Evolutionary conservation across 2,113 vertebrate genomes (phyloP).

Genomic region (Canis aureus): DNA sequence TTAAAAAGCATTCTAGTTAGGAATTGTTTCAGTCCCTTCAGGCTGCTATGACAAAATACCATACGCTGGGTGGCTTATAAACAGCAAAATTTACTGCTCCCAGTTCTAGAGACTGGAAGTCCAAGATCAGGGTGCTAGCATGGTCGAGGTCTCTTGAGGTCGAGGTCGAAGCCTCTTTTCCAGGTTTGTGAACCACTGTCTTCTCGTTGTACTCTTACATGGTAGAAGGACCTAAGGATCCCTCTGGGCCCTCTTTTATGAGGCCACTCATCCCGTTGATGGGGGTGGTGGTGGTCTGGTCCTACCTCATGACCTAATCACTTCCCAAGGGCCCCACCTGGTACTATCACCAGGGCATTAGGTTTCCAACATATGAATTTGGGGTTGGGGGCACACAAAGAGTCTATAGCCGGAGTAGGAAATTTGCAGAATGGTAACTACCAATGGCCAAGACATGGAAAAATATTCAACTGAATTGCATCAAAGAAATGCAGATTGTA

Average conservation of each 20-base stretch:
- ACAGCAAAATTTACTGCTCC: neutral
- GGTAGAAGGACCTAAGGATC: neutral
- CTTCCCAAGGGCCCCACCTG: neutral
- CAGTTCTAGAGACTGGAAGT: neutral
- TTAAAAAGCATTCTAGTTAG: neutral
- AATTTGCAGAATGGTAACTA: constrained; percentile 22
- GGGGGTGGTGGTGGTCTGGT: neutral
- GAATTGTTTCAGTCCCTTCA: neutral
- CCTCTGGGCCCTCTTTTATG: neutral
- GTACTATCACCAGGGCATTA: neutral
- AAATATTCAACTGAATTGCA: neutral
- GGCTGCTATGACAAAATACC: neutral
- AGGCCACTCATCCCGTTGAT: neutral
- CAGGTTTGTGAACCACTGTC: neutral
- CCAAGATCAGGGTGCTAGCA: neutral
- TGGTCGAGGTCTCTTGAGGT: neutral
- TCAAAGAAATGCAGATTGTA: constrained; percentile 15
- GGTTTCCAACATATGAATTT: neutral
- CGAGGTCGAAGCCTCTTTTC: neutral
- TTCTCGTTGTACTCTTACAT: neutral
- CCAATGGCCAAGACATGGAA: neutral
- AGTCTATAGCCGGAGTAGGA: neutral
- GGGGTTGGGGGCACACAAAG: neutral
- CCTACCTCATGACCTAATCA: neutral
- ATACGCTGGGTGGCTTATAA: neutral